These are phyloP conservation scores for Caenorhabditis sulstoni DNA, from an alignment of 2,888 invertebrate genomes.

Conservation along the genomic window DNA sequence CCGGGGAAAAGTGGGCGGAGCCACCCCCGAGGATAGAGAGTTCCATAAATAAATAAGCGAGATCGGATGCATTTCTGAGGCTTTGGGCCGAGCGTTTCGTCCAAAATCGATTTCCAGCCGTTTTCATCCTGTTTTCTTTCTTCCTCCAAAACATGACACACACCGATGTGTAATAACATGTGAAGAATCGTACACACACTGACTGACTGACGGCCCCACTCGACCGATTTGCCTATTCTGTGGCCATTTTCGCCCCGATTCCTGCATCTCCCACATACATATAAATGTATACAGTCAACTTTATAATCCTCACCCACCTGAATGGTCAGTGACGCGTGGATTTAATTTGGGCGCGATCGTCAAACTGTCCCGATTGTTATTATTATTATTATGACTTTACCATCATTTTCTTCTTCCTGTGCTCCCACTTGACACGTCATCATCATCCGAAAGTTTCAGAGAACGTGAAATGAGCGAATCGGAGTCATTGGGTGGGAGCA, in stretches of 20 bases:
- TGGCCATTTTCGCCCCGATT: neutral
- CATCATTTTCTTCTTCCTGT: neutral
- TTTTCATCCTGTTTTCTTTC: conserved; percentile 25
- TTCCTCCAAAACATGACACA: conserved; percentile 23
- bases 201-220: too few species aligned
- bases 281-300: conserved; percentile 14
- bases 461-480: conserved; percentile 77
- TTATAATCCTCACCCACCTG: conserved; percentile 24
- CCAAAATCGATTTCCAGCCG: neutral
- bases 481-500: conserved; percentile 76
- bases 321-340: conserved; percentile 41
- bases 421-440: neutral
- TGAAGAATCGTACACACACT: conserved; percentile 18
- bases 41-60: neutral
- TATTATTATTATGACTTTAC: neutral
- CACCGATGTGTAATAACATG: conserved; percentile 29
- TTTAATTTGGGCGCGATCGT: neutral
- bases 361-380: neutral
- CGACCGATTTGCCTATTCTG: conserved; percentile 40
- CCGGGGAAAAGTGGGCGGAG: neutral
- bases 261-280: neutral
- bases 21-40: neutral
- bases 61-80: neutral
- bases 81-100: neutral
- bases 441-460: conserved; percentile 51